These are phyloP conservation scores for Hystrix brachyura DNA, from an alignment of 2,113 vertebrate species.

Conservation along the genomic window DNA sequence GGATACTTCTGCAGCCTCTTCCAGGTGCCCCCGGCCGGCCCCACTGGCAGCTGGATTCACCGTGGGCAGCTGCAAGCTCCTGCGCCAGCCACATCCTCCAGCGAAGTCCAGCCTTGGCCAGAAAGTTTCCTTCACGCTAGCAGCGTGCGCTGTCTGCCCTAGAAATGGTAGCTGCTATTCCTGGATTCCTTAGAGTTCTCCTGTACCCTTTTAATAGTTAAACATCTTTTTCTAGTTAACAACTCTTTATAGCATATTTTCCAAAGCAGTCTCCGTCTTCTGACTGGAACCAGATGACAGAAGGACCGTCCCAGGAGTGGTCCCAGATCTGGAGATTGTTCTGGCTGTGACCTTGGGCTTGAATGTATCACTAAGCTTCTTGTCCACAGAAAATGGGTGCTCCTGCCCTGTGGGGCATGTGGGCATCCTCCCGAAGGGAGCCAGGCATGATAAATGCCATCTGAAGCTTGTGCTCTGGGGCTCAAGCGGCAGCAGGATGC, in stretches of 20 bases:
- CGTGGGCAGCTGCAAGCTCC: neutral
- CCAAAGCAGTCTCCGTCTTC: neutral
- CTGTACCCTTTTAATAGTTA: neutral
- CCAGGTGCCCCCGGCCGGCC: neutral
- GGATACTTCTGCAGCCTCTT: too few species aligned
- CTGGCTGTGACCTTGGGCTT: neutral
- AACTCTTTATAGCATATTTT: neutral
- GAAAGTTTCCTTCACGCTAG: neutral
- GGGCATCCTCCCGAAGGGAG: neutral
- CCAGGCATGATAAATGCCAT: neutral
- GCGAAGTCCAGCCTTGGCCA: neutral
- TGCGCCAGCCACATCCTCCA: too few species aligned
- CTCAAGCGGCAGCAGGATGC: neutral
- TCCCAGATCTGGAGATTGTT: accelerated
- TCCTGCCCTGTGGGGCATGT: neutral
- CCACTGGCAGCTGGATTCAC: neutral
- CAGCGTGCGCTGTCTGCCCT: neutral
- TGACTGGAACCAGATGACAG: neutral
- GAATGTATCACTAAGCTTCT: neutral
- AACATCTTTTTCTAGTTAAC: neutral
- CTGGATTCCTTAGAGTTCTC: too few species aligned
- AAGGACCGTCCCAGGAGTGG: neutral
- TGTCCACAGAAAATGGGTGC: neutral
- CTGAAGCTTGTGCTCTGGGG: too few species aligned
- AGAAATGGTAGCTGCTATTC: neutral